Conservation (phyloP, 2,888 invertebrate species). For the Diaprepes abbreviatus region DNA sequence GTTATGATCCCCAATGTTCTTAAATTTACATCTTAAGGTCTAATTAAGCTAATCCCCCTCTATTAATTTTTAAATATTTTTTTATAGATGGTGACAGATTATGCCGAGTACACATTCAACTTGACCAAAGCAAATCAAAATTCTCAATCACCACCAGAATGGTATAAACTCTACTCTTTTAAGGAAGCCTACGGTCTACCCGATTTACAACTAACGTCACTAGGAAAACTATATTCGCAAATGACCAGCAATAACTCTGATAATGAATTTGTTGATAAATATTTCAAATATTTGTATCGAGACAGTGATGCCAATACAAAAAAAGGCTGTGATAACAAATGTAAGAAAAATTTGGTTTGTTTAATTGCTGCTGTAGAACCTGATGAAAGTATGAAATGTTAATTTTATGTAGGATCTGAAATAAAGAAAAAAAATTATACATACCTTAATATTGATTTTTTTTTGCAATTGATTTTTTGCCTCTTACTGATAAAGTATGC, state of each 20-base stretch:
- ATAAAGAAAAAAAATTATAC: too few species aligned
- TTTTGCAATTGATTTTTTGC: too few species aligned
- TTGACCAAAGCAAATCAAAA: conserved; percentile 78
- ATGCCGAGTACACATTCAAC: conserved; percentile 76
- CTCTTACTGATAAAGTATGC: too few species aligned
- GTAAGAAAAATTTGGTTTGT: conserved; percentile 54
- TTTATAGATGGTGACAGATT: conserved; percentile 47
- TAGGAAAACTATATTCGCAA: conserved; percentile 73
- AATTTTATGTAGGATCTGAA: conserved; percentile 12
- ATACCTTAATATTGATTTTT: too few species aligned
- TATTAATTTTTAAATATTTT: too few species aligned
- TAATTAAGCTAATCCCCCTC: too few species aligned
- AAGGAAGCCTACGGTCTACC: conserved; percentile 74
- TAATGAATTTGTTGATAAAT: conserved; percentile 67
- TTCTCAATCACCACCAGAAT: conserved; percentile 73
- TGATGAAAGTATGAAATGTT: conserved; percentile 46
- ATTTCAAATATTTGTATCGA: conserved; percentile 54
- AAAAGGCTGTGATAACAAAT: conserved; percentile 53
- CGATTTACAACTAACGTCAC: conserved; percentile 74
- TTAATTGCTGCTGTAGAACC: conserved; percentile 47
- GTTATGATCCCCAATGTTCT: too few species aligned
- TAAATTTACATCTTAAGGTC: too few species aligned
- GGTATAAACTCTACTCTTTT: conserved; percentile 82
- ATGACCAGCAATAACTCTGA: conserved; percentile 72
- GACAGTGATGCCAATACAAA: conserved; percentile 52